A percentile compares a stretch with the other conserved stretches of the same genome.
These are phyloP conservation scores for Dendrolimus houi DNA, from an alignment of 2,888 invertebrate species.

Conservation along the genomic window DNA sequence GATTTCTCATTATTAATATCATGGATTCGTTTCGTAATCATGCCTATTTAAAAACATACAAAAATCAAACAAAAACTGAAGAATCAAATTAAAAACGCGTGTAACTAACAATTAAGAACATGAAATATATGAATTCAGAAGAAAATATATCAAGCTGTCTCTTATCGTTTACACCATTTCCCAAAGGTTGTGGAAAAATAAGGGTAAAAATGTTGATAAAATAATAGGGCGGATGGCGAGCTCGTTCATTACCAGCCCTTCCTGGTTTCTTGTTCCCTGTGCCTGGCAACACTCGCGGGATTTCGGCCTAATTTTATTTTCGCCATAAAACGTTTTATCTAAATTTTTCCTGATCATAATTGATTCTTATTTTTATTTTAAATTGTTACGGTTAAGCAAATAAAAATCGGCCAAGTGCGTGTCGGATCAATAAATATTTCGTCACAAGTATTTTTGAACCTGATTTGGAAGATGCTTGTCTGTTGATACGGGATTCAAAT, in stretches of 20 bases:
- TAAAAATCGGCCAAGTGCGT: too few relatives aligned
- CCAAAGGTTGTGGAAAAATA: slow-evolving; percentile 17
- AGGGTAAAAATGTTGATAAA: slow-evolving; percentile 23
- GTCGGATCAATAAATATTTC: too few relatives aligned
- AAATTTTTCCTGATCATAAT: slow-evolving; percentile 17
- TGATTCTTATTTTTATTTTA: neutral
- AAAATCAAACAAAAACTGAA: too few relatives aligned
- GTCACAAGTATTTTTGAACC: too few relatives aligned
- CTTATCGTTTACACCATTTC: slow-evolving; percentile 10
- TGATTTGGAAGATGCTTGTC: too few relatives aligned
- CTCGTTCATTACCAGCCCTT: slow-evolving; percentile 18
- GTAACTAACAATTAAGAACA: too few relatives aligned
- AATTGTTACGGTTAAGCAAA: too few relatives aligned
- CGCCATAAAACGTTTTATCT: slow-evolving; percentile 24
- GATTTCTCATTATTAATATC: too few relatives aligned
- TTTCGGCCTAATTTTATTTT: slow-evolving; percentile 23
- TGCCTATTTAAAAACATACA: too few relatives aligned
- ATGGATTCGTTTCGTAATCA: too few relatives aligned
- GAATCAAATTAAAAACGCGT: too few relatives aligned
- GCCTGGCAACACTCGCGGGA: slow-evolving; percentile 11
- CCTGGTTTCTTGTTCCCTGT: slow-evolving; percentile 1
- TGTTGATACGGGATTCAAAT: too few relatives aligned
- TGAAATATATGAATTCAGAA: neutral
- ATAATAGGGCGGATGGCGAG: slow-evolving; percentile 20
- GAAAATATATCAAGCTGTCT: neutral